Evolutionary conservation across 1,140 invertebrate species (phyloP).

Genomic region (Lasioglossum albipes): DNA sequence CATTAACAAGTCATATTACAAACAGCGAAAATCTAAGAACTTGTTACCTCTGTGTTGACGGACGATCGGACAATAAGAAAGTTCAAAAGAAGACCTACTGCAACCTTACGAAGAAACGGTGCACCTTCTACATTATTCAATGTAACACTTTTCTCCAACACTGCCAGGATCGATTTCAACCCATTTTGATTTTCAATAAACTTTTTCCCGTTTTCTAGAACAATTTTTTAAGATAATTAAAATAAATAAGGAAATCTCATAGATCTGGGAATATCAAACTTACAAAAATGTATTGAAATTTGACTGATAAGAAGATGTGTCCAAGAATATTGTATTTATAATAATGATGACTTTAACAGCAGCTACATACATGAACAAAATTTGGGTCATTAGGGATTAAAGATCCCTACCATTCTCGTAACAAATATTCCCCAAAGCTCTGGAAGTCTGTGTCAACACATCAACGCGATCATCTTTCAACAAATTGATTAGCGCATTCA

Average conservation of each 20-base stretch:
- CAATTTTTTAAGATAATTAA: background rate
- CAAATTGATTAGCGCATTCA: slow-evolving; percentile 82
- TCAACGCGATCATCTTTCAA: slow-evolving; percentile 79
- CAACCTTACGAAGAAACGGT: slow-evolving; percentile 78
- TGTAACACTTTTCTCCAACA: slow-evolving; percentile 66
- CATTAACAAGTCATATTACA: background rate
- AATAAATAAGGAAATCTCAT: background rate
- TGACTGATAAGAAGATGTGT: background rate
- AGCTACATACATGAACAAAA: slow-evolving; percentile 47
- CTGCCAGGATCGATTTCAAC: slow-evolving; percentile 73
- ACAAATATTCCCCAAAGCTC: slow-evolving; percentile 93
- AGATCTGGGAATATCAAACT: background rate
- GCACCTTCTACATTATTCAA: slow-evolving; percentile 65
- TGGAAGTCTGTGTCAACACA: slow-evolving; percentile 85
- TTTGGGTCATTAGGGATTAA: slow-evolving; percentile 36
- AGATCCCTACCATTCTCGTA: slow-evolving; percentile 87
- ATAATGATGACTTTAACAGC: slow-evolving; percentile 20
- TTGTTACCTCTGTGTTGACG: slow-evolving; percentile 78
- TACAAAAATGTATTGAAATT: background rate
- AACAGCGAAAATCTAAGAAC: background rate
- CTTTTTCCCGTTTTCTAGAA: slow-evolving; percentile 79
- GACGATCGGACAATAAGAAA: slow-evolving; percentile 88
- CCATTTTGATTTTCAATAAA: slow-evolving; percentile 84
- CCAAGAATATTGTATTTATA: background rate
- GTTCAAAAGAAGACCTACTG: slow-evolving; percentile 89